Base-by-base conservation (phyloP, 2,888 invertebrate species). In the Cistogaster globosa region DNA sequence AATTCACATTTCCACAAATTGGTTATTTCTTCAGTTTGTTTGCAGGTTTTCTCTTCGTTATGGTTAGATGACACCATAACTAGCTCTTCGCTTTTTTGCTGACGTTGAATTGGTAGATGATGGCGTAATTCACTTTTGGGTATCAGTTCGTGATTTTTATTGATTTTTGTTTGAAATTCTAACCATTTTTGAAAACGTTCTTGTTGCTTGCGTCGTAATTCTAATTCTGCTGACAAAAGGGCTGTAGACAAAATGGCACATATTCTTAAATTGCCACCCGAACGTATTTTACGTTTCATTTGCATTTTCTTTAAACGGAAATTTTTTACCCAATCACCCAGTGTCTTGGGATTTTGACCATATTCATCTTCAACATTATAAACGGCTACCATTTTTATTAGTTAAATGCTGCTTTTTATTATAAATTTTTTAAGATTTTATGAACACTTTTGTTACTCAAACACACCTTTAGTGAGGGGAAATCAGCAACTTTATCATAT, bases 221-320 rank as follows among this genome's bases (percentile, higher is more conserved):
- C 94, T 60, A 90, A 89, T 87, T 94, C 94, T 0, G 94, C 94
- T 68, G 92, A 93, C 38, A 88, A 87, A 11, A 95, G 89, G 9
- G 94, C 94, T 78, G 93, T 93, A 11, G 94, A 92, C 82, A 95
- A 91, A 86, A 95, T 93, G 62, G 95, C 95, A 88, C 94, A 94
- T 55, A 94, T 92, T 42, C 94, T 93, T 53, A 95, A 92, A 87
- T 93, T 93, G 80, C 93, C 93, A 74, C 93, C 93, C 58, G 92
- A 92, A 81, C 92, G 93, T 68, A 93, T 89, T 88, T 93, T 93
- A 80, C 93, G 93, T 88, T 91, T 92, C 91, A 92, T 92, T 89
- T 91, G 88, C 14, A 92, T 89, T 89, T 94, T 94, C 90, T 95
- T 95, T 77, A 92, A 89, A 87, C 94, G 94, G 82, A 94, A 93